These are phyloP conservation scores for Agriopis leucophaearia DNA, from an alignment of 2,888 invertebrate species.

Conservation along the genomic window DNA sequence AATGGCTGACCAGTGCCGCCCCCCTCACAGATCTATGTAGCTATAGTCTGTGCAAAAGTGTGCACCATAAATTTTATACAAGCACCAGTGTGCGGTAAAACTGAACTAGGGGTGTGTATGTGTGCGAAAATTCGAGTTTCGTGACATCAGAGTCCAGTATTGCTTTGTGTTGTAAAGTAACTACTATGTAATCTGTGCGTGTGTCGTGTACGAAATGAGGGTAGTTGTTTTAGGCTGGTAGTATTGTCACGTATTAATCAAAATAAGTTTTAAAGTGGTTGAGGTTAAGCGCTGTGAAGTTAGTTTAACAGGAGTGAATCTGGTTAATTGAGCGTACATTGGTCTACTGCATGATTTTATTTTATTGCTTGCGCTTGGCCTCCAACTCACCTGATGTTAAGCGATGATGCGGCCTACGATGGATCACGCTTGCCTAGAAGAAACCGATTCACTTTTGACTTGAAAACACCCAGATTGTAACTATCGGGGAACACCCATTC, in stretches of 20 bases:
- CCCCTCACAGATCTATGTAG: constrained; percentile 76
- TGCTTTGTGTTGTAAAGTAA: constrained; percentile 70
- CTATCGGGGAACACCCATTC: too few species aligned
- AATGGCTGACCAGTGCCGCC: constrained; percentile 80
- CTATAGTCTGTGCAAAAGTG: constrained; percentile 83
- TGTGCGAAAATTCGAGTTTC: constrained; percentile 81
- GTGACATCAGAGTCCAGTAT: constrained; percentile 77
- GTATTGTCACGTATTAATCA: constrained; percentile 43
- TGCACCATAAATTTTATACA: constrained; percentile 86
- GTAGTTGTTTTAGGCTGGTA: constrained; percentile 47
- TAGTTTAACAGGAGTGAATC: constrained; percentile 50
- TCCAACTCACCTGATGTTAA: too few species aligned
- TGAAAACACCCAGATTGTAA: too few species aligned
- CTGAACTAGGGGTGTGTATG: constrained; percentile 71
- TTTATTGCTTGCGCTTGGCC: too few species aligned
- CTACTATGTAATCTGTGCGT: constrained; percentile 22
- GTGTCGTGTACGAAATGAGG: constrained; percentile 68
- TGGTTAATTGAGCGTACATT: neutral
- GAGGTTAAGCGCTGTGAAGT: constrained; percentile 58
- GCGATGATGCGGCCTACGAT: too few species aligned
- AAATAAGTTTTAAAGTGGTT: constrained; percentile 34
- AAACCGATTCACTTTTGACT: too few species aligned
- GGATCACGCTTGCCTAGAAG: too few species aligned
- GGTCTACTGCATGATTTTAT: too few species aligned
- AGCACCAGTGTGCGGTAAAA: constrained; percentile 82